These are phyloP conservation scores for Dolichotis patagonum DNA, from an alignment of 2,113 vertebrate species.

Conservation along the genomic window DNA sequence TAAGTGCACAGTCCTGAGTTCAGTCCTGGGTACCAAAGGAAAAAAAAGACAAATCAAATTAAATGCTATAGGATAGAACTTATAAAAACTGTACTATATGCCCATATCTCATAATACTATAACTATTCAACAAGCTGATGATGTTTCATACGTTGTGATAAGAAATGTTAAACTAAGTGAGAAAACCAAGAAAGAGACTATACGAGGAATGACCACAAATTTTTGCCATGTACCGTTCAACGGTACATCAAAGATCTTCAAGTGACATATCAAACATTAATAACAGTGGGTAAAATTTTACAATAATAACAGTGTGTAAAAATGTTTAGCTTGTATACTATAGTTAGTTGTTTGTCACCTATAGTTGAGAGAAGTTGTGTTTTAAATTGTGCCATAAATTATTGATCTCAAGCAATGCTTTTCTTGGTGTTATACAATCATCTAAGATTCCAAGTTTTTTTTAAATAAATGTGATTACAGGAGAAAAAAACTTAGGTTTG, in stretches of 20 bases:
- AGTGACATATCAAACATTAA: not conserved
- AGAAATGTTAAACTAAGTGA: not conserved
- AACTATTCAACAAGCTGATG: slow-evolving; percentile 6
- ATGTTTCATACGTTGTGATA: not conserved
- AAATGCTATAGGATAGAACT: not conserved
- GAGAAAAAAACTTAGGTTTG: not conserved
- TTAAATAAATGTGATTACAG: not conserved
- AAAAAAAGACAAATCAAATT: too few relatives aligned
- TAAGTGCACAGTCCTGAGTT: too few relatives aligned
- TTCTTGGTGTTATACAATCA: not conserved
- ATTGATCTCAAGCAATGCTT: not conserved
- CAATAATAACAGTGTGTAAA: not conserved
- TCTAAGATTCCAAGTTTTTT: not conserved
- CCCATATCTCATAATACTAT: not conserved
- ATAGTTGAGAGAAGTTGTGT: not conserved
- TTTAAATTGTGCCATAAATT: not conserved
- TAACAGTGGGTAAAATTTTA: not conserved
- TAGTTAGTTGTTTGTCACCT: not conserved
- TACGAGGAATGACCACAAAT: not conserved
- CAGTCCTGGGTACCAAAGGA: too few relatives aligned
- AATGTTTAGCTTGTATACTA: not conserved
- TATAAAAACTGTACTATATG: not conserved
- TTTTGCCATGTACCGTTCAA: not conserved
- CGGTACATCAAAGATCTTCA: not conserved
- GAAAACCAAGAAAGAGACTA: not conserved